A percentile compares a stretch with the other conserved stretches of the same genome.
These are phyloP conservation scores for Drosophila kanekoi DNA, from an alignment of 2,888 invertebrate genomes.

Conservation along the genomic window DNA sequence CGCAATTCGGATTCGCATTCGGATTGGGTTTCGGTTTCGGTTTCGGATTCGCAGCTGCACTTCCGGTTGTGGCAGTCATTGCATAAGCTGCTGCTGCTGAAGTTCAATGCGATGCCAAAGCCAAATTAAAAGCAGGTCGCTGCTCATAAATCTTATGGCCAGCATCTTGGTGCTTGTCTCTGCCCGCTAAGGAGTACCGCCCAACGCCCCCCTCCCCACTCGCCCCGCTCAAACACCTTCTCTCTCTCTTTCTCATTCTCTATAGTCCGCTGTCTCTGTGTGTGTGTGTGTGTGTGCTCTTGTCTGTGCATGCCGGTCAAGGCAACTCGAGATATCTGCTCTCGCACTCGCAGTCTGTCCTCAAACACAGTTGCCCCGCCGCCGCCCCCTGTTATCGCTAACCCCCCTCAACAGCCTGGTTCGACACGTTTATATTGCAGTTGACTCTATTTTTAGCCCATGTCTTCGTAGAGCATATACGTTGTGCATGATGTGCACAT, in stretches of 20 bases:
- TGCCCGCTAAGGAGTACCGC: background rate
- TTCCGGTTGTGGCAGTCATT: constrained; percentile 48
- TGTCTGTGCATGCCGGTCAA: constrained; percentile 63
- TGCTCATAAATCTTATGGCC: constrained; percentile 52
- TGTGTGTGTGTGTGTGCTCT: constrained; percentile 20
- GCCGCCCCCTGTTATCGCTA: constrained; percentile 3
- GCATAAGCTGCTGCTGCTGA: constrained; percentile 60
- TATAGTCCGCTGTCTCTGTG: background rate
- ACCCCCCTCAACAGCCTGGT: constrained; percentile 18
- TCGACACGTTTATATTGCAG: constrained; percentile 49
- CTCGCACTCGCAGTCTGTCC: constrained; percentile 19
- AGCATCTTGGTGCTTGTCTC: constrained; percentile 25
- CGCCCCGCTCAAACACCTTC: background rate
- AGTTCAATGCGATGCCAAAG: constrained; percentile 68
- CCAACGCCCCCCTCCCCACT: no score
- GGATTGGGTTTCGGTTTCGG: background rate
- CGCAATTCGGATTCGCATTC: constrained; percentile 15
- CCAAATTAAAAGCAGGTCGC: constrained; percentile 54
- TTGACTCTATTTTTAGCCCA: constrained; percentile 53
- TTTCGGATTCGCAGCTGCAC: constrained; percentile 21
- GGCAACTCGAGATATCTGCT: constrained; percentile 51
- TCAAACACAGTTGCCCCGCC: background rate
- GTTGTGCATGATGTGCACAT: constrained; percentile 26
- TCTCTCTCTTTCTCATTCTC: no score
- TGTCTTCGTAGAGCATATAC: constrained; percentile 29